A percentile compares a stretch with the other conserved stretches of the same genome.
phyloP scores from a whole-genome alignment of 2,797 vertebrate species.

The Xiphophorus birchmanni region DNA sequence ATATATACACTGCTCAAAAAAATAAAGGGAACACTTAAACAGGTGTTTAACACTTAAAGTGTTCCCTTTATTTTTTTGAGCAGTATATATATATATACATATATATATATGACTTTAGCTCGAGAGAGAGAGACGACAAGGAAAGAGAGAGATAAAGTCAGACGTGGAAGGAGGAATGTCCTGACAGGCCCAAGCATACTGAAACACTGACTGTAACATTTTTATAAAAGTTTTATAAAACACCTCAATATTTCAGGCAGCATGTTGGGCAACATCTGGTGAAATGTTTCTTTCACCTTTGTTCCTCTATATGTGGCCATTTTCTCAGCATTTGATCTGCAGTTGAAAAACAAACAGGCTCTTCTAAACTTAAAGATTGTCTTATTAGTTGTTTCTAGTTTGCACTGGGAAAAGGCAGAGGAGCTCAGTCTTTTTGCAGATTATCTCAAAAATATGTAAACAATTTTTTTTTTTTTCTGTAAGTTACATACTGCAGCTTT shows the following conservation, averaged over 20 bases:
- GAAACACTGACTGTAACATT: slow-evolving; percentile 57
- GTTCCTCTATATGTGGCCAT: background rate
- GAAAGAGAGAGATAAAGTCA: slow-evolving; percentile 7
- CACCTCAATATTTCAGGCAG: slow-evolving; percentile 13
- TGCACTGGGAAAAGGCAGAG: no score
- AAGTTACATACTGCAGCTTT: no score
- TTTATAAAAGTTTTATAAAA: slow-evolving; percentile 70
- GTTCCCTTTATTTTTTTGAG: no score
- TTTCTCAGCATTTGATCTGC: background rate
- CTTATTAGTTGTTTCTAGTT: background rate
- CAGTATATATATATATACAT: no score
- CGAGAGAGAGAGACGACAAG: slow-evolving; percentile 4
- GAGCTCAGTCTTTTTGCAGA: no score
- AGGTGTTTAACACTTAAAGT: no score
- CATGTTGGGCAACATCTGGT: background rate
- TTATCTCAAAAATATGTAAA: no score
- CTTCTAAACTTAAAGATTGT: background rate
- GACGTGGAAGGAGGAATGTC: slow-evolving; percentile 46
- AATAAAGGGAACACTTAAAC: no score
- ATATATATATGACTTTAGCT: no score
- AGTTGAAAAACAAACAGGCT: background rate
- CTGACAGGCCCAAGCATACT: slow-evolving; percentile 63
- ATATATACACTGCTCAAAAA: no score
- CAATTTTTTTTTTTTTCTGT: no score
- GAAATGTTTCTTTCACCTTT: slow-evolving; percentile 14